phyloP scores from a whole-genome alignment of 2,888 invertebrate species.

The Tanypteryx hageni region DNA sequence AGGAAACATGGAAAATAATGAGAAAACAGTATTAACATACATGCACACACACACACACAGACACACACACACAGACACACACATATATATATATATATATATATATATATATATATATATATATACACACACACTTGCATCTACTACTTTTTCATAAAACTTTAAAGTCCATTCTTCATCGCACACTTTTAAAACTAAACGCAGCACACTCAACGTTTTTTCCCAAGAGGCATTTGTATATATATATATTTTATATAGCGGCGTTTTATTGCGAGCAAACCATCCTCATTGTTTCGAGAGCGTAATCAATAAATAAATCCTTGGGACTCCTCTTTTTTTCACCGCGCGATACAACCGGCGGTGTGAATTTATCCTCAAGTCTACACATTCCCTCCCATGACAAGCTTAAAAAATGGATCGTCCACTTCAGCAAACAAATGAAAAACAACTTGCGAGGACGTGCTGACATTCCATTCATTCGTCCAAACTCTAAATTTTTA shows the following conservation, averaged over 20 bases:
- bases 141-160: no score
- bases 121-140: no score
- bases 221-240: background rate
- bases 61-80: no score
- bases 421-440: slow-evolving; percentile 42
- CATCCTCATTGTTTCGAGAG: background rate
- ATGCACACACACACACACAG: no score
- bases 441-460: background rate
- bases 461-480: slow-evolving; percentile 41
- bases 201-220: background rate
- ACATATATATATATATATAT: no score
- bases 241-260: background rate
- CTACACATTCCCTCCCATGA: background rate
- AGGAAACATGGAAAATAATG: no score
- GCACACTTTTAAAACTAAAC: background rate
- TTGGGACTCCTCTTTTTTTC: background rate
- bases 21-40: no score
- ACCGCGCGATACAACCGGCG: background rate
- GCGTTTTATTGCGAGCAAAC: slow-evolving; percentile 9
- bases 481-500: slow-evolving; percentile 31
- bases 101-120: no score
- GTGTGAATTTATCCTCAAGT: slow-evolving; percentile 43
- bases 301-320: slow-evolving; percentile 29
- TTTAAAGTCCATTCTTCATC: background rate
- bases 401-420: slow-evolving; percentile 30